Percentiles rank a stretch among this genome's conserved stretches.
phyloP scores from a whole-genome alignment of 2,888 invertebrate species.

The Agonopterix alstromeriana region DNA sequence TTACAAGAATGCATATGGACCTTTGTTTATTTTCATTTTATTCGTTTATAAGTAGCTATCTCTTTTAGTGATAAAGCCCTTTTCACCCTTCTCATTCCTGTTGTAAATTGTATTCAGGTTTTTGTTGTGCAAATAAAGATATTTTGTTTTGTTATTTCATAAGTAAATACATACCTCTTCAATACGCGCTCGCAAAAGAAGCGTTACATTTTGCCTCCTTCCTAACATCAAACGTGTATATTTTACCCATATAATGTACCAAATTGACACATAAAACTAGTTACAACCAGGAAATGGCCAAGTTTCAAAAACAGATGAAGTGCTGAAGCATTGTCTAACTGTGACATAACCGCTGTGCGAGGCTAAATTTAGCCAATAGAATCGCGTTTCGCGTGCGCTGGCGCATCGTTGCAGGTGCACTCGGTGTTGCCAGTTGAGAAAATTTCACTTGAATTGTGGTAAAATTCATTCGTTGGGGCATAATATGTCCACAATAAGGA shows the following conservation, averaged over 20 bases:
- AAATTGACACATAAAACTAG: background rate
- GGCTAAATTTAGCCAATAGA: constrained; percentile 60
- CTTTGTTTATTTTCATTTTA: too few relatives aligned
- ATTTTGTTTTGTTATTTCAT: too few relatives aligned
- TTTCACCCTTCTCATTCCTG: too few relatives aligned
- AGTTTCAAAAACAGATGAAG: constrained; percentile 1
- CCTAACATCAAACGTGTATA: background rate
- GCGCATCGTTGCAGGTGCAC: constrained; percentile 66
- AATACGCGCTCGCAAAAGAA: too few relatives aligned
- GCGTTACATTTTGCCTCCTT: too few relatives aligned
- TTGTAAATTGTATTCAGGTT: too few relatives aligned
- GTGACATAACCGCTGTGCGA: constrained; percentile 56
- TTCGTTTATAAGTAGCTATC: too few relatives aligned
- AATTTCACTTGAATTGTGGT: background rate
- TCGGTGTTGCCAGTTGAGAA: constrained; percentile 35
- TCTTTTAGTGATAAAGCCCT: too few relatives aligned
- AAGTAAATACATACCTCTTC: too few relatives aligned
- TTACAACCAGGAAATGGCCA: constrained; percentile 1
- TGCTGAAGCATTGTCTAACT: constrained; percentile 33
- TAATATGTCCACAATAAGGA: too few relatives aligned
- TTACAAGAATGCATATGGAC: too few relatives aligned
- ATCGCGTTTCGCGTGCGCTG: constrained; percentile 35
- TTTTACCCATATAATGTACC: background rate
- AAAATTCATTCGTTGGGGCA: background rate
- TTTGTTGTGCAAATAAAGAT: too few relatives aligned